Evolutionary conservation across 92 coral and sea anemone genomes (phyloP).

Genomic region (Heliopora coerulea): DNA sequence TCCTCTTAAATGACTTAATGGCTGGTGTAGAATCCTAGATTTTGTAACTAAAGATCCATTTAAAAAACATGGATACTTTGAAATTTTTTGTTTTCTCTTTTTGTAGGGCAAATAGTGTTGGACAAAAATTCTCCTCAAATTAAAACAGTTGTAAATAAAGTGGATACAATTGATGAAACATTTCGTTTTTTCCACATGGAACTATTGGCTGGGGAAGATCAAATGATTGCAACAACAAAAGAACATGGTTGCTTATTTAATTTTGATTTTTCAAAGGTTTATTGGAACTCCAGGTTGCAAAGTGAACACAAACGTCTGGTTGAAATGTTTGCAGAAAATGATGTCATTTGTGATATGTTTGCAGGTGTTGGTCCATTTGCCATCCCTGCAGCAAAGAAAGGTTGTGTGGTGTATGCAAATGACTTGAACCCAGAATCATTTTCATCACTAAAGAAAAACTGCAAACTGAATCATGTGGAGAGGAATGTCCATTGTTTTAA

Average conservation of each 20-base stretch:
- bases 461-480: constrained; percentile 74
- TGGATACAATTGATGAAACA: constrained; percentile 78
- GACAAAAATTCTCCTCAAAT: constrained; percentile 97
- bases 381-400: constrained; percentile 90
- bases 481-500: constrained; percentile 61
- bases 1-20: no score
- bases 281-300: constrained; percentile 98
- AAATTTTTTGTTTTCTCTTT: no score
- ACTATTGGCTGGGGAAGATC: constrained; percentile 79
- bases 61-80: no score
- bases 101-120: constrained; percentile 82
- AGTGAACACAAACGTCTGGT: constrained; percentile 88
- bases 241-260: constrained; percentile 81
- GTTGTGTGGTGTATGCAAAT: constrained; percentile 91
- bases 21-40: no score
- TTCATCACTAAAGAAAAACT: constrained; percentile 68
- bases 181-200: constrained; percentile 96
- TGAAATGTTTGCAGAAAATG: constrained; percentile 55
- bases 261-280: constrained; percentile 98
- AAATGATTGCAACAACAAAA: constrained; percentile 69
- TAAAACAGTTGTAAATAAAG: constrained; percentile 91
- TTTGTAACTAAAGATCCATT: no score
- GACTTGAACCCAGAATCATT: constrained; percentile 87
- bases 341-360: constrained; percentile 90
- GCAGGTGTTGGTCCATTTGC: constrained; percentile 99